Conservation (phyloP, 2,888 invertebrate species). For the Nematopogon swammerdamellus region DNA sequence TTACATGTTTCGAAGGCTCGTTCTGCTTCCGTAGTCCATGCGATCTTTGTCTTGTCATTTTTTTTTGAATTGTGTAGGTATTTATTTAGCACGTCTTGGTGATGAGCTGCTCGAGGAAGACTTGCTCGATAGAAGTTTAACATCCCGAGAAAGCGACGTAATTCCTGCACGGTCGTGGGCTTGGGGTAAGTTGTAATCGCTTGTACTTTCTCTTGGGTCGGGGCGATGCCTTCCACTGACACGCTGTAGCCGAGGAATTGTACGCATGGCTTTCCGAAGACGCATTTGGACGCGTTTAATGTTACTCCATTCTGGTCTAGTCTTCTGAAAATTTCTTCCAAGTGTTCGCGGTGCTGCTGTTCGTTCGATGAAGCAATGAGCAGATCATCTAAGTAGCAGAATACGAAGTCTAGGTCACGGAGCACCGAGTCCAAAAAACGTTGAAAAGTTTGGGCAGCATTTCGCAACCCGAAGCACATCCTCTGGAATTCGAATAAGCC, state of each 20-base stretch:
- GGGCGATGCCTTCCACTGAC: conserved; percentile 9
- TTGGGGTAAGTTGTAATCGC: conserved; percentile 9
- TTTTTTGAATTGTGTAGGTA: conserved; percentile 11
- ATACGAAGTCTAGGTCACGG: conserved; percentile 9
- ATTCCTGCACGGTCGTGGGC: conserved; percentile 5
- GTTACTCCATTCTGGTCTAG: conserved; percentile 6
- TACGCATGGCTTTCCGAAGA: conserved; percentile 8
- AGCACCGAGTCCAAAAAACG: conserved; percentile 10
- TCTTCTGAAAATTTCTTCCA: conserved; percentile 3
- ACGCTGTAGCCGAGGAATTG: conserved; percentile 12
- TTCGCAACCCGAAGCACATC: conserved; percentile 5
- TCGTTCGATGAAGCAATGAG: conserved; percentile 13
- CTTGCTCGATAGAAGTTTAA: conserved; percentile 7
- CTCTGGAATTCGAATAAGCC: conserved; percentile 14
- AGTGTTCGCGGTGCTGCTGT: conserved; percentile 6
- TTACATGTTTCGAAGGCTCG: conserved; percentile 11
- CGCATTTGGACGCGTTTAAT: conserved; percentile 9
- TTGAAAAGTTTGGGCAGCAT: conserved; percentile 10
- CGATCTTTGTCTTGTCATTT: conserved; percentile 12
- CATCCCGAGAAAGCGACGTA: conserved; percentile 7
- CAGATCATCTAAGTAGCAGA: conserved; percentile 20
- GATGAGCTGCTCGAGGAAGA: conserved; percentile 6
- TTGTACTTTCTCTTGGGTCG: conserved; percentile 9
- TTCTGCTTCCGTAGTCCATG: conserved; percentile 9
- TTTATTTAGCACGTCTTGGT: conserved; percentile 4